Conservation (phyloP, 1,140 invertebrate species). For the Drosophila sp. region DNA sequence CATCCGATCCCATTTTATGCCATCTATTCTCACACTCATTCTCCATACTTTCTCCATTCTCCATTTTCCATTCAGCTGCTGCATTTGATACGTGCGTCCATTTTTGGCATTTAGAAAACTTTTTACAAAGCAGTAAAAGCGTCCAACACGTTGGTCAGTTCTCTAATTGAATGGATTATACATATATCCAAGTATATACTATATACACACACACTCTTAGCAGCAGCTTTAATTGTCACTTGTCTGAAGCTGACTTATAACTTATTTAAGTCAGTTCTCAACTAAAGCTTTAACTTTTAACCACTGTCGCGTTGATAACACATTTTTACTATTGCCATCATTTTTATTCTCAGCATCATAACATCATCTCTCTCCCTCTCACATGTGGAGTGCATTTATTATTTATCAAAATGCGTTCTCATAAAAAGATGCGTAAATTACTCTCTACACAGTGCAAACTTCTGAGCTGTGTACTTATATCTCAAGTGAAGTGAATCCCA, state of each 20-base stretch:
- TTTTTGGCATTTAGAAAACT: conserved; percentile 35
- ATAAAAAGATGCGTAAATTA: conserved; percentile 63
- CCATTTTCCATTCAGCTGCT: conserved; percentile 25
- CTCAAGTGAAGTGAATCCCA: not conserved
- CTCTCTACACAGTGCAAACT: conserved; percentile 18
- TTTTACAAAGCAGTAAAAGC: conserved; percentile 7
- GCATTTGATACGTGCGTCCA: conserved; percentile 55
- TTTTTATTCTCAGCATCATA: conserved; percentile 30
- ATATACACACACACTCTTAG: not conserved
- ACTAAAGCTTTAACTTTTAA: conserved; percentile 30
- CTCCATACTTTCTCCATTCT: too few species aligned
- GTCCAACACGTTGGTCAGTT: conserved; percentile 24
- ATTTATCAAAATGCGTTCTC: conserved; percentile 65
- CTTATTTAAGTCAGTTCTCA: conserved; percentile 14
- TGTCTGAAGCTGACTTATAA: conserved; percentile 32
- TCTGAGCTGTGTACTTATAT: not conserved
- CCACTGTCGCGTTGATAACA: conserved; percentile 31
- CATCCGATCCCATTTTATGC: not conserved
- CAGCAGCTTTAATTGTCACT: conserved; percentile 48
- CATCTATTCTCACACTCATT: not conserved
- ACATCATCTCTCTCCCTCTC: conserved; percentile 27
- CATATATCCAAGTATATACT: not conserved
- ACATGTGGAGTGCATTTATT: conserved; percentile 57
- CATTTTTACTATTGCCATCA: conserved; percentile 61
- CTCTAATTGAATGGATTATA: conserved; percentile 67